Conservation (phyloP, 2,888 invertebrate species). For the Anthophora plumipes region DNA sequence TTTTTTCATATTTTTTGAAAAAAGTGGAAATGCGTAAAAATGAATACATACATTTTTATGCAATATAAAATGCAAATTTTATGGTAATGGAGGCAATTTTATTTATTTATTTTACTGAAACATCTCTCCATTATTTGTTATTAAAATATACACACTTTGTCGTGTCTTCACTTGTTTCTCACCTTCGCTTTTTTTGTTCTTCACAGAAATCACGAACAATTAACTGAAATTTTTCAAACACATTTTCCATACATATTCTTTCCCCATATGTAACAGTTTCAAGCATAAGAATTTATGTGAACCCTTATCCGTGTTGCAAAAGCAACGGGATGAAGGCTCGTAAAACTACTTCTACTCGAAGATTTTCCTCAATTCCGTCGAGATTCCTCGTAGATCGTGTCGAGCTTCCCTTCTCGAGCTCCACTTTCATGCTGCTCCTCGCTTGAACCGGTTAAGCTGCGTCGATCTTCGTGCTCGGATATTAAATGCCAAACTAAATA, state of each 20-base stretch:
- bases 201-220: too few relatives aligned
- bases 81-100: too few relatives aligned
- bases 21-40: too few relatives aligned
- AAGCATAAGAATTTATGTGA: slow-evolving; percentile 41
- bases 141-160: too few relatives aligned
- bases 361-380: slow-evolving; percentile 28
- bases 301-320: neutral
- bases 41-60: too few relatives aligned
- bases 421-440: slow-evolving; percentile 5
- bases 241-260: slow-evolving; percentile 6
- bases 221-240: too few relatives aligned
- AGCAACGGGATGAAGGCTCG: slow-evolving; percentile 30
- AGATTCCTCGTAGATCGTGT: slow-evolving; percentile 35
- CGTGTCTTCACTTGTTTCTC: too few relatives aligned
- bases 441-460: slow-evolving; percentile 18
- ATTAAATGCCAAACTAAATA: slow-evolving; percentile 49
- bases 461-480: slow-evolving; percentile 33
- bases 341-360: slow-evolving; percentile 37
- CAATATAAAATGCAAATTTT: too few relatives aligned
- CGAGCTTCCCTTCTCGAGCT: slow-evolving; percentile 18
- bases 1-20: too few relatives aligned
- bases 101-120: too few relatives aligned
- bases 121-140: too few relatives aligned
- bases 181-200: too few relatives aligned
- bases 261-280: slow-evolving; percentile 6